phyloP scores from a whole-genome alignment of 64 coral and sea anemone genomes.

The Porites australiensis region DNA sequence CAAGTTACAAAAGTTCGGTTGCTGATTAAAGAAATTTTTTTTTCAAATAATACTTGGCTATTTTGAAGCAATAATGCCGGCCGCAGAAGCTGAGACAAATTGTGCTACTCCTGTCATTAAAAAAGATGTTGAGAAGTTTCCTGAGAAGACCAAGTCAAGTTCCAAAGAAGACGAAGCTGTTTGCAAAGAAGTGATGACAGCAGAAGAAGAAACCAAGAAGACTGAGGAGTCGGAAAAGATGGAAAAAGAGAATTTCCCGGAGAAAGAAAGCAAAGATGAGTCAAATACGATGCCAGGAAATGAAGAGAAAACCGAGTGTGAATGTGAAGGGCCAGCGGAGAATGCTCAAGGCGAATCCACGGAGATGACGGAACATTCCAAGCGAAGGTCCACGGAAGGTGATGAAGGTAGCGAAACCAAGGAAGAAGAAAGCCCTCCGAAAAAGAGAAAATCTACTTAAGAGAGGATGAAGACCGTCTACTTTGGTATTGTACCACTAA shows the following conservation, averaged over 20 bases:
- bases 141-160: background rate
- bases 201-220: background rate
- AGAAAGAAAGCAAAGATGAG: constrained; percentile 3
- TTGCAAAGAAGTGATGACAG: constrained; percentile 13
- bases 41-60: background rate
- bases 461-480: background rate
- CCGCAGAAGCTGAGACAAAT: constrained; percentile 28
- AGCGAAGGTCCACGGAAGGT: constrained; percentile 12
- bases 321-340: background rate
- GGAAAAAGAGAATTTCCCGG: constrained; percentile 21
- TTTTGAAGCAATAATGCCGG: constrained; percentile 24
- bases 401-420: background rate
- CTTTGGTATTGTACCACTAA: background rate
- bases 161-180: background rate
- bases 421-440: constrained; percentile 20
- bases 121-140: constrained; percentile 36
- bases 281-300: background rate
- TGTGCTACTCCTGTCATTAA: background rate
- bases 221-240: constrained; percentile 18
- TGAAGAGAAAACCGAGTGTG: background rate
- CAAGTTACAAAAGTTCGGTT: no score
- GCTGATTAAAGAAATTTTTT: background rate
- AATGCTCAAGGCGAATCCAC: background rate
- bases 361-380: constrained; percentile 19
- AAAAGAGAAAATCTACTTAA: constrained; percentile 45